Conservation (phyloP, 2,888 invertebrate genomes). For the Epicampocera succincta region DNA sequence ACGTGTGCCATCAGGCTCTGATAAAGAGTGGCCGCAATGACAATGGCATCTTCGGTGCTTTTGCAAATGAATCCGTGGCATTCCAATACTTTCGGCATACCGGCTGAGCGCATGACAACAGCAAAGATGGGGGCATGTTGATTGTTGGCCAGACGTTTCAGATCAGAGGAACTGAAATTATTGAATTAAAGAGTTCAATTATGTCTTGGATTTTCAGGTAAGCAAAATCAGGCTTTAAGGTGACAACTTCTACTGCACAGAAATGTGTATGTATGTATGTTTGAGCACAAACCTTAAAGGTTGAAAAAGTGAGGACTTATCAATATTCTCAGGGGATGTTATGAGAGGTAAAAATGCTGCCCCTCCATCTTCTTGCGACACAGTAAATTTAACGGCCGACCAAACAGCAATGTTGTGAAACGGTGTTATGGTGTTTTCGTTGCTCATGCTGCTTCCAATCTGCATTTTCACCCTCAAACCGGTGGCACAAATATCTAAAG, state of each 20-base stretch:
- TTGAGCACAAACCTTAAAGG: conserved; percentile 77
- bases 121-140: conserved; percentile 93
- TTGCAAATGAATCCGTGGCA: conserved; percentile 96
- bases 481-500: conserved; percentile 81
- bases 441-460: conserved; percentile 79
- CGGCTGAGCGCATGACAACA: conserved; percentile 91
- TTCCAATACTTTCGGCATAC: conserved; percentile 90
- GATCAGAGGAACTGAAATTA: conserved; percentile 78
- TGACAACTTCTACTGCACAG: no score
- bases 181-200: neutral
- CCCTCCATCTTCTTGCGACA: conserved; percentile 85
- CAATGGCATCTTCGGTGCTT: conserved; percentile 94
- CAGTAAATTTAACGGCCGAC: conserved; percentile 94
- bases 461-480: conserved; percentile 88
- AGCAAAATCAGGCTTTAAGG: no score
- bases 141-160: conserved; percentile 81
- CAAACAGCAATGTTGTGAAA: conserved; percentile 96
- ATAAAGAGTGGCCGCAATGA: conserved; percentile 94
- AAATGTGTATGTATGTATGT: no score
- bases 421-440: conserved; percentile 85
- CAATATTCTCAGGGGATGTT: conserved; percentile 90
- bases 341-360: conserved; percentile 92
- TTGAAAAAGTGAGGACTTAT: conserved; percentile 87
- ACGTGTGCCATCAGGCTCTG: conserved; percentile 93
- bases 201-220: no score